Conservation (phyloP, 2,888 invertebrate species). For the Thereva unica region DNA sequence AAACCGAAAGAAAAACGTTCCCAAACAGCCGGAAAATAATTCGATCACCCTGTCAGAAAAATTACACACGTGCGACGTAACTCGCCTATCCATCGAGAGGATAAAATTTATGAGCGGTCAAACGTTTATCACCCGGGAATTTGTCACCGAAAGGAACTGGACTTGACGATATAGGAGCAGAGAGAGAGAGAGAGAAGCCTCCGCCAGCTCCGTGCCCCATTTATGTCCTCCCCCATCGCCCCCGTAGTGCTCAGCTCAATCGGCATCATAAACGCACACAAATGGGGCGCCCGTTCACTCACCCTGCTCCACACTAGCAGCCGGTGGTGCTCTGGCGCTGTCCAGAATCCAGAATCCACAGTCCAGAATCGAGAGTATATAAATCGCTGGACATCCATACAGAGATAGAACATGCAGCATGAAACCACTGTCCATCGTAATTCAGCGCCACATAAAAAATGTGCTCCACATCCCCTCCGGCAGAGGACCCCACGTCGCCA, state of each 20-base stretch:
- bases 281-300: too few relatives aligned
- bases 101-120: conserved; percentile 22
- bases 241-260: too few relatives aligned
- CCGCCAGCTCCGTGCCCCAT: too few relatives aligned
- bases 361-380: background rate
- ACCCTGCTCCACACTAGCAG: too few relatives aligned
- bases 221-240: too few relatives aligned
- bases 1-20: background rate
- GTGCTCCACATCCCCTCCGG: conserved; percentile 1
- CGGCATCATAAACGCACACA: too few relatives aligned
- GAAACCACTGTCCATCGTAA: conserved; percentile 21
- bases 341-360: too few relatives aligned
- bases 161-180: background rate
- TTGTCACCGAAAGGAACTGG: background rate
- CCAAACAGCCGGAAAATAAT: conserved; percentile 15
- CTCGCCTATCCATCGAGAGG: conserved; percentile 13
- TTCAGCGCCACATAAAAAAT: conserved; percentile 28
- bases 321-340: too few relatives aligned
- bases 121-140: conserved; percentile 14
- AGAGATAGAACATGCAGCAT: background rate
- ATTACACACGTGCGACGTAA: conserved; percentile 11
- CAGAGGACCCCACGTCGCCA: too few relatives aligned
- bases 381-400: conserved; percentile 4
- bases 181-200: too few relatives aligned
- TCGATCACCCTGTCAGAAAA: background rate